phyloP scores from a whole-genome alignment of 2,797 vertebrate genomes.

The Ibycter americanus region DNA sequence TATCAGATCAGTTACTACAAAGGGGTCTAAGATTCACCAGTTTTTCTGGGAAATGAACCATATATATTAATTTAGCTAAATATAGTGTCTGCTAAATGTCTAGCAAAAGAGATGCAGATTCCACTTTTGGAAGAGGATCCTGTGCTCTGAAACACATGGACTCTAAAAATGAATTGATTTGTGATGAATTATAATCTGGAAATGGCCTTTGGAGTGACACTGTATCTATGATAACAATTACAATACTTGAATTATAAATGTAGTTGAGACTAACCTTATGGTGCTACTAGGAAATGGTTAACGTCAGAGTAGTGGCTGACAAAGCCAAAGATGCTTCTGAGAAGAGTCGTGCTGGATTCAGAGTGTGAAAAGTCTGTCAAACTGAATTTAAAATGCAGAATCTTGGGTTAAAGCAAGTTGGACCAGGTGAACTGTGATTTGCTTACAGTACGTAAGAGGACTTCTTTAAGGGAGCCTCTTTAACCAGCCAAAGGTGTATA shows the following conservation, averaged over 20 bases:
- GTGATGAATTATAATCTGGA: background rate
- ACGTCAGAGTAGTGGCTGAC: background rate
- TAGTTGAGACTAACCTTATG: background rate
- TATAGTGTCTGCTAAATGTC: background rate
- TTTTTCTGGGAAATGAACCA: background rate
- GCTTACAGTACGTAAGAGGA: background rate
- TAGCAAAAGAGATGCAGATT: background rate
- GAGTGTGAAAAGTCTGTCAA: background rate
- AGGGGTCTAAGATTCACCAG: background rate
- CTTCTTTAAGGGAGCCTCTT: background rate
- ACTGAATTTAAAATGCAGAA: background rate
- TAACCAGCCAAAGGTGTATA: background rate
- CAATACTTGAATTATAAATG: background rate
- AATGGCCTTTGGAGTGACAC: background rate
- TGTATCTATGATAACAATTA: background rate
- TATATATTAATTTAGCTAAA: background rate
- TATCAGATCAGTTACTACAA: background rate
- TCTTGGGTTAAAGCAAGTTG: background rate
- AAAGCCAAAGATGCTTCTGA: background rate
- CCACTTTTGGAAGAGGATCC: background rate
- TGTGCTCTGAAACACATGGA: background rate
- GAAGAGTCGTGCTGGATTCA: background rate
- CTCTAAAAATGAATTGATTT: background rate
- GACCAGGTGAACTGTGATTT: background rate
- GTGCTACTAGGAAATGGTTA: background rate